Evolutionary conservation across 2,888 invertebrate species (phyloP), one percentile per base, ranked within the genome.

Genomic region (Melikaiella ostensackeni): DNA sequence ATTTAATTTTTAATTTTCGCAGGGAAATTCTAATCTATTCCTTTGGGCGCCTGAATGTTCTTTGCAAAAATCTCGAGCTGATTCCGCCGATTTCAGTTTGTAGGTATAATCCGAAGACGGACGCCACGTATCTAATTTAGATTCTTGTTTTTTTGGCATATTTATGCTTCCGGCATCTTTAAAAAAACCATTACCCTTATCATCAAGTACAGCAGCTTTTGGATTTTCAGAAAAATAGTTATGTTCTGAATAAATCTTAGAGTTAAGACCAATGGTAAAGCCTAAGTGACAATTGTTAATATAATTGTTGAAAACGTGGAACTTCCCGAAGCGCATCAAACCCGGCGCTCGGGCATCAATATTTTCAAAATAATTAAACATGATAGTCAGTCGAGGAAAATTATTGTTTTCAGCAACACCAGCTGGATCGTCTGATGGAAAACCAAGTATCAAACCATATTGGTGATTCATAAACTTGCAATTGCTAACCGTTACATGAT

Each of bases 301-400:
- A 27, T 59, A 59, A 59, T 59, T 59, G 27, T 59, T 59, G 59
- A 24, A 27, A 59, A 59, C 21, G 11, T 59, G 59, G 59, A 27
- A 59, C 6, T 24, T 24, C 11, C 59, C 59, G 21, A 6, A 27
- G 1, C 59, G 59, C 59, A 27, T 27, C 2, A 59, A 59, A 16
- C 24, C 59, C 5, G 59, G 59, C 4, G 59, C 59, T 13, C 59
- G 13, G 8, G 13, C 27, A 27, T 27, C 13, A 6, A 59, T 27
- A 27, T 59, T 59, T 3, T 27, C 21, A 27, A 24, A 59, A 16
- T 27, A 24, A 27, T 59, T 59, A 5, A 24, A 59, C 59, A 59
- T 59, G 5, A 59, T 16, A 16, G 59, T 13, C 16, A 59, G 1
- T 59, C 59, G 59, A 24, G 59, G 59, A 13, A 13, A 59, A 59